These are phyloP conservation scores for Rhineura floridana DNA, from an alignment of 2,113 vertebrate species.

Conservation along the genomic window DNA sequence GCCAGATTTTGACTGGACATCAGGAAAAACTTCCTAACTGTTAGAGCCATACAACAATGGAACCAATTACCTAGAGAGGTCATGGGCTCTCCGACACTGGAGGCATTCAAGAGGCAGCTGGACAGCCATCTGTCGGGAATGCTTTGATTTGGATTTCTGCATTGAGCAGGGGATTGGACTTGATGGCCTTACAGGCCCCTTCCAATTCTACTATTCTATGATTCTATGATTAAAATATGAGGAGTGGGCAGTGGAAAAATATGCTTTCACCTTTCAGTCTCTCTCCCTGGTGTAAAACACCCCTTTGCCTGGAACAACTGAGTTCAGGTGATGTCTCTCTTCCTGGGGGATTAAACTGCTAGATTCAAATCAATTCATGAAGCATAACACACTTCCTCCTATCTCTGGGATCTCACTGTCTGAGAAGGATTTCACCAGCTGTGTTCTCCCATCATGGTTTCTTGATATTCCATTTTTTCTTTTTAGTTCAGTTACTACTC, in stretches of 20 bases:
- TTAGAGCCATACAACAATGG: no score
- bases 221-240: not conserved
- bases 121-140: no score
- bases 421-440: not conserved
- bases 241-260: not conserved
- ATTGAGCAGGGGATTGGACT: no score
- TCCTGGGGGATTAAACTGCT: not conserved
- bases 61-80: no score
- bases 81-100: no score
- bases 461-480: not conserved
- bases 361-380: not conserved
- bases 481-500: not conserved
- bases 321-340: not conserved
- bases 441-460: not conserved
- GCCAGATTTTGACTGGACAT: no score
- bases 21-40: no score
- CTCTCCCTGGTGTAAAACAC: not conserved
- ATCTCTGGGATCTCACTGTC: not conserved
- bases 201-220: no score
- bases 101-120: no score
- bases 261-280: not conserved
- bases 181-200: no score
- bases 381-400: not conserved
- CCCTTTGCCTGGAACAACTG: not conserved
- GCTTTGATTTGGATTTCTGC: no score